Evolutionary conservation across 2,113 vertebrate genomes (phyloP), one percentile per base, ranked within the genome.

Genomic region (Anarhynchus alexandrinus): DNA sequence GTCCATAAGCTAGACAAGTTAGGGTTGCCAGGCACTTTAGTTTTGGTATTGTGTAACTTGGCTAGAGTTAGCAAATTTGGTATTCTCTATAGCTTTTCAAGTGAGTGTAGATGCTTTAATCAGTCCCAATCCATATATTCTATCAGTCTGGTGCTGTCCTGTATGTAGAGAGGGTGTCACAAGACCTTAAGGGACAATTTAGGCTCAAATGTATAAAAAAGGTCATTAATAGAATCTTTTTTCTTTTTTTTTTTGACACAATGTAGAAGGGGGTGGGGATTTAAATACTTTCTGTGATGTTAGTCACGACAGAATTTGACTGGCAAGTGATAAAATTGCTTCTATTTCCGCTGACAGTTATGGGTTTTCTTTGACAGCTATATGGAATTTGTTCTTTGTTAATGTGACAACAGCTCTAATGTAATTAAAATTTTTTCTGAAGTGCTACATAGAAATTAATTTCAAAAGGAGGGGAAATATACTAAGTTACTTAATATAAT

Each of bases 341-440:
- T 87, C 73, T 96, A 20, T 91, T 96, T 86, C 36, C 23, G 55
- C 34, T 93, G 86, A 67, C 61, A 91, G 52, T 62, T 89, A 36
- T 2, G 11, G 18, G 0, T 7, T 34, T 27, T 40, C 79, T 85
- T 59, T 95, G 93, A 69, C 90, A 93, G 57, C 65, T 40, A 5
- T n/a, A 10, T 88, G 43, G 57, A 93, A 57, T 79, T 94, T 58
- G 5, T 76, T 85, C 90, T 91, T 91, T 96, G 61, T 94, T 79
- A 82, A 84, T 52, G 29, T 93, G 86, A 86, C 91, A 94, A 51
- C 10, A 72, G 45, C 36, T 84, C 17, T 91, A 47, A 42, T 52
- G 9, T 84, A 95, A 83, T 90, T 70, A 64, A 94, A 88, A 73
- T 91, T 54, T 74, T 84, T 87, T 89, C 57, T 94, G 40, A 62